These are phyloP conservation scores for Illadopsis cleaveri DNA, from an alignment of 2,113 vertebrate genomes.

Conservation along the genomic window DNA sequence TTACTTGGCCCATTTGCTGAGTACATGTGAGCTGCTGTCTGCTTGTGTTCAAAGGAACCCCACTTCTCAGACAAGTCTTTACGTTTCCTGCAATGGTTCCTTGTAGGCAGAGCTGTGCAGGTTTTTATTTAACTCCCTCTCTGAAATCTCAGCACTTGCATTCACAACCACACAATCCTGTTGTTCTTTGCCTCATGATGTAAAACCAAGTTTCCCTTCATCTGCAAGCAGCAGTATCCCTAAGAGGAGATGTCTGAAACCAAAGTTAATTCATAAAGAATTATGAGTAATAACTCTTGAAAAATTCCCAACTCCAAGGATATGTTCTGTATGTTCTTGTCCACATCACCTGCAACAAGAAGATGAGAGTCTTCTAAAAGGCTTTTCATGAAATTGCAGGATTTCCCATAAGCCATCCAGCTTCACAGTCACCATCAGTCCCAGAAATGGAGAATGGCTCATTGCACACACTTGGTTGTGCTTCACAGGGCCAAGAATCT, in stretches of 20 bases:
- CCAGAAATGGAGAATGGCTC: not conserved
- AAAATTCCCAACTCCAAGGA: not conserved
- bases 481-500: not conserved
- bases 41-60: not conserved
- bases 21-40: not conserved
- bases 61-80: conserved; percentile 13
- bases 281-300: not conserved
- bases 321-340: not conserved
- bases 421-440: not conserved
- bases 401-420: not conserved
- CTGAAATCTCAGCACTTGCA: not conserved
- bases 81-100: not conserved
- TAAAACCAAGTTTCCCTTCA: not conserved
- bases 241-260: not conserved
- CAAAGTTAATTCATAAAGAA: too few species aligned
- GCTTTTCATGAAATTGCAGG: not conserved
- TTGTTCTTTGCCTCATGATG: not conserved
- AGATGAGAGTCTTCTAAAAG: not conserved
- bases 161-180: not conserved
- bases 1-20: not conserved
- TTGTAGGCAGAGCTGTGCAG: not conserved
- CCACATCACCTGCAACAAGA: not conserved
- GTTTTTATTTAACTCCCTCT: not conserved
- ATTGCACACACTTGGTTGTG: not conserved
- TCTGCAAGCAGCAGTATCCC: not conserved